A percentile compares a stretch with the other conserved stretches of the same genome.
Evolutionary conservation across 2,888 invertebrate genomes (phyloP).

Genomic region (Eupithecia vulgata): DNA sequence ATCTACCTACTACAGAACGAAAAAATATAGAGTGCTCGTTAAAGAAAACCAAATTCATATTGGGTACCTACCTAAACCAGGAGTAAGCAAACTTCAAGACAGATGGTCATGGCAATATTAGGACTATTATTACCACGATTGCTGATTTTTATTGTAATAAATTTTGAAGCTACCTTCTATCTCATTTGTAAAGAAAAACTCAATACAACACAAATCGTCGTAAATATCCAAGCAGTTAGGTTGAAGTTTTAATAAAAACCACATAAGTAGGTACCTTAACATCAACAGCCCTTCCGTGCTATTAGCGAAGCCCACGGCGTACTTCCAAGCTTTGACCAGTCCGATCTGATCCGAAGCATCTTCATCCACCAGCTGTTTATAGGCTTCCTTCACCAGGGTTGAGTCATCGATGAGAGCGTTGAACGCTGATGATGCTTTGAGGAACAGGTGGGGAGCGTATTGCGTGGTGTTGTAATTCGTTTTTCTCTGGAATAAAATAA

Average conservation of each 20-base stretch:
- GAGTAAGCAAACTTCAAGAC: no score
- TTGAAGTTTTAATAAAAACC: neutral
- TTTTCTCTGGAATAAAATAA: slow-evolving; percentile 5
- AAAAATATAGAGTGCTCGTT: no score
- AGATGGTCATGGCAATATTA: no score
- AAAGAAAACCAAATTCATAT: no score
- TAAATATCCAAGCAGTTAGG: no score
- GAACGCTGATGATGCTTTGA: slow-evolving; percentile 69
- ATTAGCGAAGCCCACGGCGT: slow-evolving; percentile 56
- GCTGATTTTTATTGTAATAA: no score
- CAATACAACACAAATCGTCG: no score
- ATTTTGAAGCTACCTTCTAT: no score
- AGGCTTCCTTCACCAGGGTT: slow-evolving; percentile 50
- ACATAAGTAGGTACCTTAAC: slow-evolving; percentile 54
- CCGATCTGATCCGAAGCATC: slow-evolving; percentile 46
- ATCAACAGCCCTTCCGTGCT: slow-evolving; percentile 53
- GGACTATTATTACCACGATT: no score
- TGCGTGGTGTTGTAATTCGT: slow-evolving; percentile 59
- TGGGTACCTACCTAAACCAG: no score
- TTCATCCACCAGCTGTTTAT: slow-evolving; percentile 53
- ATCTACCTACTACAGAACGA: no score
- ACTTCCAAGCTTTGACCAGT: slow-evolving; percentile 58
- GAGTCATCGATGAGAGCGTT: slow-evolving; percentile 63
- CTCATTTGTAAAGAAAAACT: no score
- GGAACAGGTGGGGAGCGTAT: slow-evolving; percentile 63